Conservation (phyloP, 2,113 vertebrate genomes). For the Jacana jacana region DNA sequence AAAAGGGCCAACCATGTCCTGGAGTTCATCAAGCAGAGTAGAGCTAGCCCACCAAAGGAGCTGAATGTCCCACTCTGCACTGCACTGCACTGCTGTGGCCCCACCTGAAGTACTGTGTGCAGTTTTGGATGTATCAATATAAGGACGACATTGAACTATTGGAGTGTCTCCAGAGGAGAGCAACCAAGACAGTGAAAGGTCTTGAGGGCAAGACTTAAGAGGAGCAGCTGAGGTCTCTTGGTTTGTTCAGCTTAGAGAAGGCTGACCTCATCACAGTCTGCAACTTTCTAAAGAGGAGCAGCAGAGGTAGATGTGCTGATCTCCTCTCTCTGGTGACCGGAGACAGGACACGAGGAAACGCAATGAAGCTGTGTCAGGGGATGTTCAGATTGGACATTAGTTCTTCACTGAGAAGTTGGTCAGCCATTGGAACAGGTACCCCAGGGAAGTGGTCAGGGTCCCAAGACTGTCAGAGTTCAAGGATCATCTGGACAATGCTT, state of each 20-base stretch:
- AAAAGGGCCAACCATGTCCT: not conserved
- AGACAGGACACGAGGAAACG: accelerated
- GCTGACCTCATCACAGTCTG: not conserved
- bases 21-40: not conserved
- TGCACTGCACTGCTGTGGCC: not conserved
- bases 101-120: not conserved
- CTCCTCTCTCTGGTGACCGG: not conserved
- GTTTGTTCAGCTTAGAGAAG: not conserved
- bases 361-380: not conserved
- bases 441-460: not conserved
- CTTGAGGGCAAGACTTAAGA: not conserved
- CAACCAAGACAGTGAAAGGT: not conserved
- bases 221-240: not conserved
- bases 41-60: not conserved
- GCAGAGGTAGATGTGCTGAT: not conserved
- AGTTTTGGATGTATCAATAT: not conserved
- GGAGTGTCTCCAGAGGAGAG: no score
- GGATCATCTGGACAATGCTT: not conserved
- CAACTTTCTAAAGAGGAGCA: not conserved
- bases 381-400: not conserved
- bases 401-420: not conserved
- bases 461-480: not conserved
- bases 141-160: not conserved
- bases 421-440: not conserved
- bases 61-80: not conserved